Percentiles rank a stretch among this genome's conserved stretches.
Conservation (phyloP, 2,888 invertebrate genomes). For the Pachycephus smyrnensis region DNA sequence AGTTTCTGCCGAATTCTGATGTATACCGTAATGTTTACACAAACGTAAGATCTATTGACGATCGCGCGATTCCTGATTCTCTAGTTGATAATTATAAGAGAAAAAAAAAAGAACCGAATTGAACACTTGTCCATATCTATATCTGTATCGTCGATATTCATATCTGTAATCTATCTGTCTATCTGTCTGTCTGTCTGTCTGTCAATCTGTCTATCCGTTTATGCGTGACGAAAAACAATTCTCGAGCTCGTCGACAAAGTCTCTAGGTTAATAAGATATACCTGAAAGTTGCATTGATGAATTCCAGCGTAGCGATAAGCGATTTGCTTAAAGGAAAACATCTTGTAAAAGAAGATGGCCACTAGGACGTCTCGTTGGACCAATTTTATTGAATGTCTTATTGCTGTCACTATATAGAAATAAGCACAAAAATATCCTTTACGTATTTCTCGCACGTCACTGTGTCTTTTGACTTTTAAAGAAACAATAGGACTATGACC, state of each 20-base stretch:
- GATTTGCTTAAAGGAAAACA: neutral
- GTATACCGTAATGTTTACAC: too few relatives aligned
- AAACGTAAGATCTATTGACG: too few relatives aligned
- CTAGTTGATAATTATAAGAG: neutral
- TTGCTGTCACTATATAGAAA: constrained; percentile 25
- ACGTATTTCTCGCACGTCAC: constrained; percentile 16
- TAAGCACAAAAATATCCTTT: constrained; percentile 18
- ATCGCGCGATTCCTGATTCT: neutral
- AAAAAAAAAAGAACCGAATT: neutral
- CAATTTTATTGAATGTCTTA: constrained; percentile 38
- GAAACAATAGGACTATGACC: neutral
- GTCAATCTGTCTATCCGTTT: constrained; percentile 24
- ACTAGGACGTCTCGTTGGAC: constrained; percentile 24
- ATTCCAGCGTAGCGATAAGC: neutral
- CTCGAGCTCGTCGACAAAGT: neutral
- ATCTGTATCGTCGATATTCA: neutral
- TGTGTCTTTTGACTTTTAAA: neutral
- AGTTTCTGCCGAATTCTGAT: too few relatives aligned
- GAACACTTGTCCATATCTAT: neutral
- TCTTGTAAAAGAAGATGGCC: neutral
- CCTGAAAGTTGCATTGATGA: neutral
- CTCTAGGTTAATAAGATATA: neutral
- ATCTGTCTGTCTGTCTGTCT: constrained; percentile 1
- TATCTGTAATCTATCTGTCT: neutral
- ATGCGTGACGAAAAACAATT: constrained; percentile 15